Evolutionary conservation across 2,113 vertebrate species (phyloP).

Genomic region (Garra rufa): DNA sequence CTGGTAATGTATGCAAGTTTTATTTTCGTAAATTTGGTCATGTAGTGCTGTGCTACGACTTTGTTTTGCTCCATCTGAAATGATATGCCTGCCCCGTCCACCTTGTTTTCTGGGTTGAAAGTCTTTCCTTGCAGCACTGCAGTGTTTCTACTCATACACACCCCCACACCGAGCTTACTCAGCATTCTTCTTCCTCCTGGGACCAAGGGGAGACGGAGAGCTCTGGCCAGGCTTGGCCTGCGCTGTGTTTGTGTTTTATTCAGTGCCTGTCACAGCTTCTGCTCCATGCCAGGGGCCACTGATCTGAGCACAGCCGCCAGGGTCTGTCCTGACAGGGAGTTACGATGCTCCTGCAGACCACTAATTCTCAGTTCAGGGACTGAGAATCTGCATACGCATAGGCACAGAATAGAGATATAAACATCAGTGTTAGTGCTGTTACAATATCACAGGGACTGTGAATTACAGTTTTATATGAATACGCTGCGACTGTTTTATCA

Average conservation of each 20-base stretch:
- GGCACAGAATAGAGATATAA: neutral
- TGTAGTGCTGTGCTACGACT: neutral
- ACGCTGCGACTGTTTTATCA: neutral
- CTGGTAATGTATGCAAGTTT: neutral
- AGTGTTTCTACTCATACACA: constrained; percentile 63
- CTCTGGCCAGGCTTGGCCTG: constrained; percentile 27
- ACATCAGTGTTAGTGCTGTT: neutral
- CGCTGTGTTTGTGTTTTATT: neutral
- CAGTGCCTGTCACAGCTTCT: constrained; percentile 38
- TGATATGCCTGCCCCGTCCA: constrained; percentile 51
- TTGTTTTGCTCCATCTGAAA: constrained; percentile 30
- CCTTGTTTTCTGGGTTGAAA: constrained; percentile 58
- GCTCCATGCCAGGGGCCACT: constrained; percentile 20
- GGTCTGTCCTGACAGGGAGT: neutral
- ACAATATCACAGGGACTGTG: neutral
- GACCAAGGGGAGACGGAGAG: constrained; percentile 56
- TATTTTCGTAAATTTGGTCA: neutral
- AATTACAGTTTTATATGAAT: neutral
- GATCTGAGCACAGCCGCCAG: constrained; percentile 10
- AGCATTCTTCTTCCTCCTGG: constrained; percentile 69
- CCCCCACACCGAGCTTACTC: constrained; percentile 68
- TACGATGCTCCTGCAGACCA: neutral
- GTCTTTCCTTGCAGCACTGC: constrained; percentile 72
- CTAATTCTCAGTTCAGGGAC: constrained; percentile 4
- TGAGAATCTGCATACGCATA: neutral